These are phyloP conservation scores for Sarcoramphus papa DNA, from an alignment of 2,797 vertebrate species.

Conservation along the genomic window DNA sequence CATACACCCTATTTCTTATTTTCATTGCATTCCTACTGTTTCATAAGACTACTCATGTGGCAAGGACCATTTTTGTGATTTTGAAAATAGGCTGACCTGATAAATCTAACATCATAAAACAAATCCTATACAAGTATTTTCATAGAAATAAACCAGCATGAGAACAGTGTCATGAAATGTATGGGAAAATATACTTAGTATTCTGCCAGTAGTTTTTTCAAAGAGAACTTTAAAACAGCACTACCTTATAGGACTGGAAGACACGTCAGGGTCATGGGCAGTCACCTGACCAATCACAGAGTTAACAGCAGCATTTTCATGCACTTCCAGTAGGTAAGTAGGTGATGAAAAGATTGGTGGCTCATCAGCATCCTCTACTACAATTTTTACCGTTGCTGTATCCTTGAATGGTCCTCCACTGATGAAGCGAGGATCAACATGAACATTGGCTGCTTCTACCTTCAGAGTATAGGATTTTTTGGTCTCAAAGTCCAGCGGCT, in stretches of 20 bases:
- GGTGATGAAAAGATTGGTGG: constrained; percentile 90
- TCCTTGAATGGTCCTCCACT: constrained; percentile 90
- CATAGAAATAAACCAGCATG: not conserved
- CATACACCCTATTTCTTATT: not conserved
- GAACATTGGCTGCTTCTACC: constrained; percentile 90
- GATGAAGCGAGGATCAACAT: constrained; percentile 82
- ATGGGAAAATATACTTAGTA: not conserved
- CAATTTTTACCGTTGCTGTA: constrained; percentile 89
- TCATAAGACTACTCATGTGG: not conserved
- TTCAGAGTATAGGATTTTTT: constrained; percentile 91
- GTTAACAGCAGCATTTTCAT: constrained; percentile 91
- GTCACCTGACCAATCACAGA: constrained; percentile 89
- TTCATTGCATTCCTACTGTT: not conserved
- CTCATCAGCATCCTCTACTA: constrained; percentile 92
- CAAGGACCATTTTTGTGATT: not conserved
- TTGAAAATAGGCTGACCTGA: not conserved
- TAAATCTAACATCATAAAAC: not conserved
- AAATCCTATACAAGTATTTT: not conserved
- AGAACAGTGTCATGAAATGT: not conserved
- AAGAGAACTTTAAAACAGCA: not conserved
- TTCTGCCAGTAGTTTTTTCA: not conserved
- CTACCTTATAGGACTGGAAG: constrained; percentile 89
- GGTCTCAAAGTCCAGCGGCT: constrained; percentile 94
- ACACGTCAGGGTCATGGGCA: constrained; percentile 87
- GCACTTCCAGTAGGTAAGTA: constrained; percentile 87